Percentiles rank a stretch among this genome's conserved stretches.
These are phyloP conservation scores for Sylvicapra grimmia DNA, from an alignment of 2,113 vertebrate species.

Conservation along the genomic window DNA sequence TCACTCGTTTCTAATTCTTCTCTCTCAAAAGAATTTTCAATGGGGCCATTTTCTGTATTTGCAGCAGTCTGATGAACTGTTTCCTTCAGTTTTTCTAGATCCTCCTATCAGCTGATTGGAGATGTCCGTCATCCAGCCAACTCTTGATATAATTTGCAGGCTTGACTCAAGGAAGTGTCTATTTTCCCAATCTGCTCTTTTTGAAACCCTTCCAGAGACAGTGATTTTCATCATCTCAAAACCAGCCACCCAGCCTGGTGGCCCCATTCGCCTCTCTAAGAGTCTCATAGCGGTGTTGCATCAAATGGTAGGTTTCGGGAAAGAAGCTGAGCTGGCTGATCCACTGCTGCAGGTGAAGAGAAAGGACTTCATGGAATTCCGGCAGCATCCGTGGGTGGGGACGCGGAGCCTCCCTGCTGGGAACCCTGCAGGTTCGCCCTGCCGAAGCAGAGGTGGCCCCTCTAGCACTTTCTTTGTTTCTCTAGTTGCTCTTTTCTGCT, in stretches of 20 bases:
- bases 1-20: background rate
- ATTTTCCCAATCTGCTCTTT: background rate
- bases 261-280: background rate
- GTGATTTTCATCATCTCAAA: background rate
- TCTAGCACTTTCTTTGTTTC: too few species aligned
- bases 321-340: background rate
- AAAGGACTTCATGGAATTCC: accelerated
- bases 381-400: accelerated
- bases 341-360: background rate
- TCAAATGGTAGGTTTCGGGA: background rate
- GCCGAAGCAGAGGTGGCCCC: background rate
- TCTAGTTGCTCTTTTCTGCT: background rate
- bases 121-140: accelerated
- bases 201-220: background rate
- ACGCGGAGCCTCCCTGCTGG: background rate
- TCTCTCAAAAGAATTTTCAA: background rate
- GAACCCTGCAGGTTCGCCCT: accelerated
- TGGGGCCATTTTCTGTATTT: background rate
- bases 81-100: background rate
- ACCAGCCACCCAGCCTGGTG: background rate
- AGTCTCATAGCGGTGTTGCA: background rate
- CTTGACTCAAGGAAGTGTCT: background rate
- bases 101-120: background rate
- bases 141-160: background rate
- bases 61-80: accelerated